Evolutionary conservation across 2,888 invertebrate species (phyloP).

Genomic region (Epistrophella euchroma): DNA sequence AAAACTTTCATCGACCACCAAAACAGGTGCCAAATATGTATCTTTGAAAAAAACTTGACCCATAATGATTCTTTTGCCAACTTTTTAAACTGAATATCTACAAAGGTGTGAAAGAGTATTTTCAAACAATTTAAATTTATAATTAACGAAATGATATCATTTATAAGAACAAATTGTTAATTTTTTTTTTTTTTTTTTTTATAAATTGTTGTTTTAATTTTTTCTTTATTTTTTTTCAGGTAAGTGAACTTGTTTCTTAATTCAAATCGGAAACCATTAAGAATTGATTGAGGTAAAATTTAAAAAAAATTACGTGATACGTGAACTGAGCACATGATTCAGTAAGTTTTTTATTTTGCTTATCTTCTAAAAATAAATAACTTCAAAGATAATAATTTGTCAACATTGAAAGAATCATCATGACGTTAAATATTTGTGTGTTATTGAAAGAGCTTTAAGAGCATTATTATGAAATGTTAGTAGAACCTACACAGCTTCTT

Average conservation of each 20-base stretch:
- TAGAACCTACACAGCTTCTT: background rate
- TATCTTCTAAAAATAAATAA: background rate
- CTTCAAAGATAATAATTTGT: conserved; percentile 6
- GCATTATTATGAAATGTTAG: too few relatives aligned
- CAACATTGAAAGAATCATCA: background rate
- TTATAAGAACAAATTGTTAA: background rate
- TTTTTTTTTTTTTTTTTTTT: background rate
- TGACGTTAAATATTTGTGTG: background rate
- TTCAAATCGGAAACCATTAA: background rate
- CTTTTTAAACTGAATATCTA: background rate
- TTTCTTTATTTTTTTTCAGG: conserved; percentile 51
- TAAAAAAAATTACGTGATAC: background rate
- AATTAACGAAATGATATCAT: background rate
- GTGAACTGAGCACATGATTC: background rate
- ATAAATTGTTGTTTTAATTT: conserved; percentile 20
- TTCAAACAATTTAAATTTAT: background rate
- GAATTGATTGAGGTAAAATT: background rate
- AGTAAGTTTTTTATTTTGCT: conserved; percentile 13
- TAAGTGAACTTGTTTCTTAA: conserved; percentile 42
- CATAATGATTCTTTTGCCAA: conserved; percentile 61
- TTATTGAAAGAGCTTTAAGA: background rate
- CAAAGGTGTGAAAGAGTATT: background rate
- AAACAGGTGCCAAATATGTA: conserved; percentile 53
- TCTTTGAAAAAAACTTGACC: conserved; percentile 62
- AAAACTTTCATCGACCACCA: conserved; percentile 21